A percentile compares a stretch with the other conserved stretches of the same genome.
Conservation (phyloP, 2,888 invertebrate species). For the Drosophila parthenogenetica region DNA sequence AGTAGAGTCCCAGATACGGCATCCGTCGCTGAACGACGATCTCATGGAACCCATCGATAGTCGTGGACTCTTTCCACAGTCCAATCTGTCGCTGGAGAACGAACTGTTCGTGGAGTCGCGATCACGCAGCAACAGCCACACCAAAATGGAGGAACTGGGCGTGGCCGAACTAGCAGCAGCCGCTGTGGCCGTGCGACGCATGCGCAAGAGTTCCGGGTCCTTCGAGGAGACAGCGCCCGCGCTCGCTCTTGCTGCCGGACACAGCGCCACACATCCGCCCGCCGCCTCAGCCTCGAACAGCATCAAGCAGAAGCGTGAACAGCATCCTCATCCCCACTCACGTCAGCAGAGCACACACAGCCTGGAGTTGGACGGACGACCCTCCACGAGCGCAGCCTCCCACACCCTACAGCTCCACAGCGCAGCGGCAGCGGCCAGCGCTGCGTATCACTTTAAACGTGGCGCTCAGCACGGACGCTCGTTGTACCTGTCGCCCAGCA, state of each 20-base stretch:
- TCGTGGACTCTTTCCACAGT: conserved; percentile 76
- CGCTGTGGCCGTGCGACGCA: conserved; percentile 66
- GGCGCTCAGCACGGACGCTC: conserved; percentile 84
- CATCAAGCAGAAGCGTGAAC: conserved; percentile 79
- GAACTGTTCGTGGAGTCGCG: conserved; percentile 84
- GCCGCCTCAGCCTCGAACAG: conserved; percentile 75
- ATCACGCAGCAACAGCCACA: conserved; percentile 85
- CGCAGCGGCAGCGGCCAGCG: conserved; percentile 81
- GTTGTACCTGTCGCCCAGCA: conserved; percentile 84
- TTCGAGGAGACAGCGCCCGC: conserved; percentile 79
- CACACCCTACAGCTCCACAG: conserved; percentile 81
- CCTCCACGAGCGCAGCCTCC: conserved; percentile 80
- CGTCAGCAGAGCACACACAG: conserved; percentile 85
- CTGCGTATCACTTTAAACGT: conserved; percentile 84
- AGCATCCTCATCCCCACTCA: conserved; percentile 82
- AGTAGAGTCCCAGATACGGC: conserved; percentile 83
- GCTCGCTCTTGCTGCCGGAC: conserved; percentile 58
- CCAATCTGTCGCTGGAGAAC: conserved; percentile 84
- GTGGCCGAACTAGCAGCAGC: conserved; percentile 72
- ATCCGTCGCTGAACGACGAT: conserved; percentile 85
- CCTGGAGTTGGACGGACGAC: conserved; percentile 83
- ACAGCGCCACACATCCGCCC: conserved; percentile 73
- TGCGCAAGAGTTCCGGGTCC: conserved; percentile 81
- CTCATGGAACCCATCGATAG: conserved; percentile 79
- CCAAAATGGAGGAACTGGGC: conserved; percentile 84